Evolutionary conservation across 2,113 vertebrate genomes (phyloP).

Genomic region (Serinus canaria): DNA sequence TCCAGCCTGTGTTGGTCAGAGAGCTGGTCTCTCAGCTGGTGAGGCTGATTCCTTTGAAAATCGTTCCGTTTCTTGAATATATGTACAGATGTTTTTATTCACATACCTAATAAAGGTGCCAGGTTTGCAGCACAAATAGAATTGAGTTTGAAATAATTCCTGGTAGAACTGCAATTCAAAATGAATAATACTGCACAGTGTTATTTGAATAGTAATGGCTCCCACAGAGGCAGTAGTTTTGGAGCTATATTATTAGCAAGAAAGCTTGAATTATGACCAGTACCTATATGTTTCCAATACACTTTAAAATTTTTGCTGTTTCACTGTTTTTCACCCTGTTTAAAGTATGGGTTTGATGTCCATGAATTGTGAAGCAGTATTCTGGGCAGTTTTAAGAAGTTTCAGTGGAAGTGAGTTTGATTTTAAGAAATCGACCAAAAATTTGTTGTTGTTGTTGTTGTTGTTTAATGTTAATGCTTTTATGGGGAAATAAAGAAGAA

Average conservation of each 20-base stretch:
- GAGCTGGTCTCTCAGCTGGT: not conserved
- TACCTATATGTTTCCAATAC: not conserved
- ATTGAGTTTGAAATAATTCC: slow-evolving; percentile 38
- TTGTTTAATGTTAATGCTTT: slow-evolving; percentile 8
- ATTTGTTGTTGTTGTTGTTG: not conserved
- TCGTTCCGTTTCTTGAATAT: not conserved
- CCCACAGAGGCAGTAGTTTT: slow-evolving; percentile 22
- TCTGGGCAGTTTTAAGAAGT: slow-evolving; percentile 2
- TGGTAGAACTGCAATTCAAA: not conserved
- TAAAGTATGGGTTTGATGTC: not conserved
- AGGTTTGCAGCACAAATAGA: not conserved
- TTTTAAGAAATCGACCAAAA: not conserved
- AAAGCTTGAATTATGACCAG: slow-evolving; percentile 16
- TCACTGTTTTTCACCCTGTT: not conserved
- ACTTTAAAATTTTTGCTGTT: not conserved
- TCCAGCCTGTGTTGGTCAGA: not conserved
- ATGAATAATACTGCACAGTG: not conserved
- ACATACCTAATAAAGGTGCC: not conserved
- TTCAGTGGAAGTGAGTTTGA: not conserved
- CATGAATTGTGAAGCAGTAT: not conserved
- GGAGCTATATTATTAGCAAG: slow-evolving; percentile 10
- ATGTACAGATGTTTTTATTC: not conserved
- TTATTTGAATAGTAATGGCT: slow-evolving; percentile 40
- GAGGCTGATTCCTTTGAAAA: not conserved
- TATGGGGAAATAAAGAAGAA: not conserved